A percentile compares a stretch with the other conserved stretches of the same genome.
Evolutionary conservation across 2,797 vertebrate genomes (phyloP).

Genomic region (Danio tinwini): DNA sequence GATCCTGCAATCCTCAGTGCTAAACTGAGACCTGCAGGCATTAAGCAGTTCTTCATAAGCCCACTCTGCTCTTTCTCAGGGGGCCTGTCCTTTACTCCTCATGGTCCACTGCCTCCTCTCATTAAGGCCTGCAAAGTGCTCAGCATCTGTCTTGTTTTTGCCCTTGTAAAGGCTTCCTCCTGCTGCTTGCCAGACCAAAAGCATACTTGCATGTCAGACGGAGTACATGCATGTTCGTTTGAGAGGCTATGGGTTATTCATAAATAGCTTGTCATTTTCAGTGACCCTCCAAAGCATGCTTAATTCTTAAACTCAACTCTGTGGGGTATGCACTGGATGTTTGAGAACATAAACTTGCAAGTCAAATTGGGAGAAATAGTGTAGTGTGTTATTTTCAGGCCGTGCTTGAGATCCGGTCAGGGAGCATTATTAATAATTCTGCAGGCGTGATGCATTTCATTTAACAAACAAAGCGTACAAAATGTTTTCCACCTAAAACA

Average conservation of each 20-base stretch:
- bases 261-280: conserved; percentile 44
- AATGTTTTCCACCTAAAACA: conserved; percentile 23
- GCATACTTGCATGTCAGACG: conserved; percentile 45
- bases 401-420: background rate
- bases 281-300: conserved; percentile 9
- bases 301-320: conserved; percentile 11
- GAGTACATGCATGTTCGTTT: conserved; percentile 30
- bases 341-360: conserved; percentile 2
- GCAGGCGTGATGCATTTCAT: background rate
- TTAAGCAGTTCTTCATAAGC: conserved; percentile 46
- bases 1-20: conserved; percentile 38
- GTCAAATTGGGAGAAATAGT: background rate
- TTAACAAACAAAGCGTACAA: conserved; percentile 9
- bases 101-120: conserved; percentile 42
- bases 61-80: conserved; percentile 43
- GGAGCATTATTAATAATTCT: background rate
- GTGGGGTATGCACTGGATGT: background rate
- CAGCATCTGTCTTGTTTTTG: conserved; percentile 45
- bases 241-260: conserved; percentile 52
- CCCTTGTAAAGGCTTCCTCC: conserved; percentile 34
- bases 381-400: background rate
- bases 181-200: conserved; percentile 34
- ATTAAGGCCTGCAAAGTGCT: conserved; percentile 50
- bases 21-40: conserved; percentile 47
- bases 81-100: conserved; percentile 41